Base-by-base conservation (phyloP, 2,797 vertebrate genomes). In the Dipus sagitta region DNA sequence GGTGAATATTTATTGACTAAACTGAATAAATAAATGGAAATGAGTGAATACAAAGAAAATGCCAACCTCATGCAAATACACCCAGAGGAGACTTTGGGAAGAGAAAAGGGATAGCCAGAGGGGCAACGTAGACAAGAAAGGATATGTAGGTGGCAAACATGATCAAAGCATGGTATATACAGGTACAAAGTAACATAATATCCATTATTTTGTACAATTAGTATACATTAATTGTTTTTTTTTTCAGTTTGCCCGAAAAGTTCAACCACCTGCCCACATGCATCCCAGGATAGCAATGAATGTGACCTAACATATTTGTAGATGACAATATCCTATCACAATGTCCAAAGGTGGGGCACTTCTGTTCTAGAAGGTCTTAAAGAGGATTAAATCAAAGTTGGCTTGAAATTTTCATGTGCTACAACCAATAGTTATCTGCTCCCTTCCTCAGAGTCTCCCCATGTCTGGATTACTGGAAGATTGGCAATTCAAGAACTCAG, bases 351-450 rank as follows among this genome's bases (percentile, higher is more conserved):
- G 52, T 54, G 10, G 52, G 52, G 14, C 52, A 54, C 52, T 54
- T 14, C 9, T 54, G 23, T 81, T 89, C 54, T 26, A 38, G 15
- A 23, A 3, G 28, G 42, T 64, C 52, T 67, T 68, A 71, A 79
- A 80, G 38, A 67, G 20, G 38, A 90, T 84, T 68, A 82, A 91
- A 81, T 65, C 7, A 80, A 83, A 86, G 17, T 78, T 10, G 54
- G 84, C 32, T 71, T 88, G 38, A 93, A 88, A 62, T 83, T 72
- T 38, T 24, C 78, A 88, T n/a, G 17, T 12, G 30, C 30, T 90
- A 24, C 30, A 34, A 26, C 28, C 23, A 72, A 42, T 38, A 64
- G 32, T 58, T 79, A 64, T 26, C 14, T 34, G 52, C 0, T 8
- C 2, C 12, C 54, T 76, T 71, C 60, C 34, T 86, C 76, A 88